These are phyloP conservation scores for Polyergus mexicanus DNA, from an alignment of 1,140 invertebrate genomes.

Conservation along the genomic window DNA sequence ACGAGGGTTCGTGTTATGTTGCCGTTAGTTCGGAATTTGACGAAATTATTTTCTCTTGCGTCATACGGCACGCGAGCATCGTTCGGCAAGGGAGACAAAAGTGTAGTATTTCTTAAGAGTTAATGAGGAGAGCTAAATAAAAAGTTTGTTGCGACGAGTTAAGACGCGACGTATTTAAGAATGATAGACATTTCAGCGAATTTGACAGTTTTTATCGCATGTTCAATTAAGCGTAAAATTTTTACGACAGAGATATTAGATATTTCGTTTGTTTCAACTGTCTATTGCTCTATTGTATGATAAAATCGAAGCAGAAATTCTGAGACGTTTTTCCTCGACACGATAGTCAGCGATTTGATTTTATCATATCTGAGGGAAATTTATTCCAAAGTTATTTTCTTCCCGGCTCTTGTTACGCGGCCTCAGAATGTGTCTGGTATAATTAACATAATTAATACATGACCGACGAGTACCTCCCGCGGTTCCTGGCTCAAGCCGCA, in stretches of 20 bases:
- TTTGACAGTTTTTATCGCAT: not conserved
- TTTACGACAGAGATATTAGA: not conserved
- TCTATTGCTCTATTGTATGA: not conserved
- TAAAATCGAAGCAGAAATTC: conserved; percentile 7
- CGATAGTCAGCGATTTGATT: conserved; percentile 11
- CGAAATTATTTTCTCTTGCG: conserved; percentile 22
- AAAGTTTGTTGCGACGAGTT: not conserved
- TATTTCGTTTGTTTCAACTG: not conserved
- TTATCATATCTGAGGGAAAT: conserved; percentile 11
- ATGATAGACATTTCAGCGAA: not conserved
- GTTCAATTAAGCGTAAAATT: conserved; percentile 11
- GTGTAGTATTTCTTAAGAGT: not conserved
- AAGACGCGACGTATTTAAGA: not conserved
- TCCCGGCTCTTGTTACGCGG: not conserved
- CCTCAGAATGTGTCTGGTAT: conserved; percentile 34
- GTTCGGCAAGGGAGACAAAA: not conserved
- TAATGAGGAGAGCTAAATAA: not conserved
- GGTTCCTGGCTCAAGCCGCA: conserved; percentile 68
- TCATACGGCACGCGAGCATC: not conserved
- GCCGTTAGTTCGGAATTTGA: conserved; percentile 1
- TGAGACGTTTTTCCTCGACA: not conserved
- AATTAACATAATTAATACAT: conserved; percentile 77
- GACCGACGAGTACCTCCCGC: conserved; percentile 79
- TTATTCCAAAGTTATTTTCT: conserved; percentile 19
- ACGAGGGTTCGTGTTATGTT: conserved; percentile 15